A percentile compares a stretch with the other conserved stretches of the same genome.
These are phyloP conservation scores for Natator depressus DNA, from an alignment of 2,113 vertebrate species.

Conservation along the genomic window DNA sequence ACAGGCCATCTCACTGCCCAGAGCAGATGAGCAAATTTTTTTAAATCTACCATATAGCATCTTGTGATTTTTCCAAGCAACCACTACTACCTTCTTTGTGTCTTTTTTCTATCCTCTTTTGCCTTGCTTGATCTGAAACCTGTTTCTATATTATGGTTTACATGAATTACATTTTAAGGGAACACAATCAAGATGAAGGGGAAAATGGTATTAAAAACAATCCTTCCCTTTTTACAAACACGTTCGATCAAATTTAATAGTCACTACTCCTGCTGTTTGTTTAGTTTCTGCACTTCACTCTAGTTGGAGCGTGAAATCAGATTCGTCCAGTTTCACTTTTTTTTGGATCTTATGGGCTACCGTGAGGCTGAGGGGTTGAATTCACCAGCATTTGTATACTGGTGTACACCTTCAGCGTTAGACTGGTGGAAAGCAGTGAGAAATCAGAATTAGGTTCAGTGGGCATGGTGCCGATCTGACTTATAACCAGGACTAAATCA, in stretches of 20 bases:
- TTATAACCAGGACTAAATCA: neutral
- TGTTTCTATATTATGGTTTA: neutral
- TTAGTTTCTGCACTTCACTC: neutral
- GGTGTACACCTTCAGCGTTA: accelerated
- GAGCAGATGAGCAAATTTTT: slow-evolving; percentile 3
- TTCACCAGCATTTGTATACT: accelerated
- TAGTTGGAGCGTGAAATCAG: neutral
- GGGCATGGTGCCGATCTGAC: neutral
- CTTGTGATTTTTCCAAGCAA: slow-evolving; percentile 6
- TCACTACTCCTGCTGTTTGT: neutral
- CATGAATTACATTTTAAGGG: slow-evolving; percentile 34
- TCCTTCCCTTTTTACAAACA: neutral
- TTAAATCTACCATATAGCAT: neutral
- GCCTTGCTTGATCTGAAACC: neutral
- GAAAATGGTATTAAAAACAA: neutral
- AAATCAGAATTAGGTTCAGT: neutral
- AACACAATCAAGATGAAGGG: neutral
- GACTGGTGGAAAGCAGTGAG: neutral
- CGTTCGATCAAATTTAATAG: neutral
- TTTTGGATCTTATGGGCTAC: neutral
- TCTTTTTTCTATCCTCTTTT: neutral
- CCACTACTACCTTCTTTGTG: slow-evolving; percentile 5
- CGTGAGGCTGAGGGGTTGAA: neutral
- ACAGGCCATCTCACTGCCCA: neutral
- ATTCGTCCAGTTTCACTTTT: neutral